Conservation (phyloP, 2,888 invertebrate species). For the Idaea aversata region DNA sequence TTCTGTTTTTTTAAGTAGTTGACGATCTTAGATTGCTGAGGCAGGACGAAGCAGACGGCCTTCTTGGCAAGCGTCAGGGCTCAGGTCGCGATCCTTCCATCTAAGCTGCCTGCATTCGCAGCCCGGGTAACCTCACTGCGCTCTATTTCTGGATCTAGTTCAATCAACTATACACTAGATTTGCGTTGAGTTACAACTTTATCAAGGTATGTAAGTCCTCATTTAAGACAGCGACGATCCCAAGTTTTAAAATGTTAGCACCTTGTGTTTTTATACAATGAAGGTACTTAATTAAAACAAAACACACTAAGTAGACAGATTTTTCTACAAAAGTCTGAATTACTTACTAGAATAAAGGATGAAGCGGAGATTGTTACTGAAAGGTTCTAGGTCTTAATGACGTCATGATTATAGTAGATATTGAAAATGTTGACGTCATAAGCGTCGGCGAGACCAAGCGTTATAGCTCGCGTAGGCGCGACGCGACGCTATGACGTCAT, state of each 20-base stretch:
- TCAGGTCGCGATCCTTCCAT: conserved; percentile 51
- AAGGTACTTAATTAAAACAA: background rate
- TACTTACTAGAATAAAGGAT: background rate
- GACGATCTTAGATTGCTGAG: conserved; percentile 51
- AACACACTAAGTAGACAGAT: background rate
- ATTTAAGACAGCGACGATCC: background rate
- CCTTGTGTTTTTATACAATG: background rate
- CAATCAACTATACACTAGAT: conserved; percentile 33
- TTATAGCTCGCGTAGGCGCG: conserved; percentile 58
- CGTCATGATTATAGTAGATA: conserved; percentile 58
- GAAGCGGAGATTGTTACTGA: background rate
- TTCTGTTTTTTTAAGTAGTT: conserved; percentile 35
- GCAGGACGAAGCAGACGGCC: conserved; percentile 65
- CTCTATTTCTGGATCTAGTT: conserved; percentile 54
- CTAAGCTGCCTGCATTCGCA: conserved; percentile 52
- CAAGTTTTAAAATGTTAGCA: background rate
- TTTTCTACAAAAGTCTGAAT: background rate
- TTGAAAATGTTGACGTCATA: conserved; percentile 53
- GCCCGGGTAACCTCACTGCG: conserved; percentile 54
- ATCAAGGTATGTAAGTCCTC: background rate
- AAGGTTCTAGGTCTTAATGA: conserved; percentile 31
- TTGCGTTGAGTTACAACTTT: conserved; percentile 3
- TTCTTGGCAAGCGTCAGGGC: conserved; percentile 59
- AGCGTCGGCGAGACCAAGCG: conserved; percentile 49
- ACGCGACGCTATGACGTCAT: conserved; percentile 69